These are phyloP conservation scores for Cheracebus regulus DNA, from an alignment of 2,797 vertebrate genomes.

Conservation along the genomic window DNA sequence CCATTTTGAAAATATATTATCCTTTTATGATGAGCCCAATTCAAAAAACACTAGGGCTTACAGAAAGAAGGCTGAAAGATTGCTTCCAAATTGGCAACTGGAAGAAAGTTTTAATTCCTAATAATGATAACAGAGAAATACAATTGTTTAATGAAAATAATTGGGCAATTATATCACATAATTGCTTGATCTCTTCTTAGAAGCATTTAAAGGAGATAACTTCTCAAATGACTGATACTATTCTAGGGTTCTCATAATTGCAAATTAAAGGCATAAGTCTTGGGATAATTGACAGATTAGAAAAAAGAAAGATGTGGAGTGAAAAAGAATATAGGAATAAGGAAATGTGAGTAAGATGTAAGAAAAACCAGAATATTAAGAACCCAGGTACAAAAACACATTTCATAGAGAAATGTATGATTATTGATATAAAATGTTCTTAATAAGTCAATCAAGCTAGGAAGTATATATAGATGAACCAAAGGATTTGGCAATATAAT, in stretches of 20 bases:
- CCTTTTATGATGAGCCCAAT: not conserved
- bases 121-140: not conserved
- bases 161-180: not conserved
- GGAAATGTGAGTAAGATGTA: not conserved
- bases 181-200: not conserved
- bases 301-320: not conserved
- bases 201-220: not conserved
- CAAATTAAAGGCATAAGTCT: not conserved
- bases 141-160: not conserved
- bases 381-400: not conserved
- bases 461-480: not conserved
- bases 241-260: not conserved
- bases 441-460: not conserved
- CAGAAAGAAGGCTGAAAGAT: not conserved
- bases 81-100: not conserved
- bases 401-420: not conserved
- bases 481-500: not conserved
- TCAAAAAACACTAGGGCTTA: not conserved
- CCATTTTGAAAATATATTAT: not conserved
- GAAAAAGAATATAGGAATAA: not conserved
- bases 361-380: not conserved
- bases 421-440: not conserved
- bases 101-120: not conserved
- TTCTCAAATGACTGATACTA: not conserved
- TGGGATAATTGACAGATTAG: not conserved